Evolutionary conservation across 2,888 invertebrate species (phyloP), one percentile per base, ranked within the genome.

Genomic region (Drosophila pullipes): DNA sequence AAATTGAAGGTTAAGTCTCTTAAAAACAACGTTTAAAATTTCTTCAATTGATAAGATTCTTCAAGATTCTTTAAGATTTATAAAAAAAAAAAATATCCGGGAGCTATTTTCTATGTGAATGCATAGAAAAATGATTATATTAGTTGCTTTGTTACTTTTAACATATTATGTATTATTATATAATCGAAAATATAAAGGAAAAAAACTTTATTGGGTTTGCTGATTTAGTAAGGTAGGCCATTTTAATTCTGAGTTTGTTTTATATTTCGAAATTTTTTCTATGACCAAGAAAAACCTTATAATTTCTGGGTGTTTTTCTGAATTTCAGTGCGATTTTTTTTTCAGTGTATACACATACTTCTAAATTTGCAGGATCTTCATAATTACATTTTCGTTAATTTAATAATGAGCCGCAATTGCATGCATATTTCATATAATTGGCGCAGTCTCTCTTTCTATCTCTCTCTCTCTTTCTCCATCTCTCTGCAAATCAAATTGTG

Each of bases 371-470:
- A 11, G n/a, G 28, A 18, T n/a, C 2, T 16, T 16, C 28, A 47
- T 69, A 66, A 62, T 65, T 75, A 50, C 50, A 74, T 67, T 76
- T 53, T 61, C 60, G 49, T 58, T 73, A 66, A 67, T 55, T 69
- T 58, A 13, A 57, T 68, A 76, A 76, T 73, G 67, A 65, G 66
- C 30, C 22, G 13, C 54, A 52, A 10, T 49, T 47, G 31, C 58
- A 39, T 78, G 69, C 66, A 75, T 80, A 69, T 78, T 76, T 78
- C 33, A 76, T 73, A 60, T 70, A 82, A 76, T 82, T 76, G 72
- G 55, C 41, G 55, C 30, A 52, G 59, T 35, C 53, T 47, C 16
- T 10, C 33, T 52, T 3, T 7, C 33, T 28, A 7, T 28, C n/a
- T 16, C 13, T 1, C 30, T 50, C 18, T 9, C 11, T 30, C 13